Percentiles rank a stretch among this genome's conserved stretches.
phyloP scores from a whole-genome alignment of 2,797 vertebrate genomes.

The Acropternis orthonyx region DNA sequence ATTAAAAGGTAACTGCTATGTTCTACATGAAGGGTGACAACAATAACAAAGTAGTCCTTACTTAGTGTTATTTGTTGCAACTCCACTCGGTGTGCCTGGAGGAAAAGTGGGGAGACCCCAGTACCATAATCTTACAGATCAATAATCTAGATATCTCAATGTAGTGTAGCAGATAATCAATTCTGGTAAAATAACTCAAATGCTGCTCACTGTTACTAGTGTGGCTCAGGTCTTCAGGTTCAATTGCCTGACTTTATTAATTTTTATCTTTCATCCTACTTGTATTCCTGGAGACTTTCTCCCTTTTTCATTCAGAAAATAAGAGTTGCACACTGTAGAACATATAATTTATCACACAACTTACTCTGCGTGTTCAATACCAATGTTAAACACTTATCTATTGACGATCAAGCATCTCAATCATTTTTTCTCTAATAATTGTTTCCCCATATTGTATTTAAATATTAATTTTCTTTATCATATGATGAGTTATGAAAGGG shows the following conservation, averaged over 20 bases:
- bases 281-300: slow-evolving; percentile 7
- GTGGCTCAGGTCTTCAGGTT: slow-evolving; percentile 57
- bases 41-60: slow-evolving; percentile 75
- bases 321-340: not conserved
- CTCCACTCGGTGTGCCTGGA: slow-evolving; percentile 33
- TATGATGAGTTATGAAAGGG: not conserved
- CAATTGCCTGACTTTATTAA: slow-evolving; percentile 70
- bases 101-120: slow-evolving; percentile 36
- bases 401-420: not conserved
- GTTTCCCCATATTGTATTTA: not conserved
- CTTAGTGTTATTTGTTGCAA: slow-evolving; percentile 71
- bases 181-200: slow-evolving; percentile 72
- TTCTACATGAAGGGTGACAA: slow-evolving; percentile 78
- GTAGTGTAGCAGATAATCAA: slow-evolving; percentile 74
- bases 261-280: slow-evolving; percentile 70
- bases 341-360: not conserved
- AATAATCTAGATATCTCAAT: slow-evolving; percentile 77
- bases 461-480: not conserved
- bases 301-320: not conserved
- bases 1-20: slow-evolving; percentile 79
- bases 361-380: not conserved
- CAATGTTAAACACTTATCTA: not conserved
- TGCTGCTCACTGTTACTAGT: slow-evolving; percentile 55
- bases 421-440: not conserved
- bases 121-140: slow-evolving; percentile 71